Evolutionary conservation across 35 echinoderm and acorn worm genomes (phyloP), one percentile per base, ranked within the genome.

Genomic region (Patiria miniata): DNA sequence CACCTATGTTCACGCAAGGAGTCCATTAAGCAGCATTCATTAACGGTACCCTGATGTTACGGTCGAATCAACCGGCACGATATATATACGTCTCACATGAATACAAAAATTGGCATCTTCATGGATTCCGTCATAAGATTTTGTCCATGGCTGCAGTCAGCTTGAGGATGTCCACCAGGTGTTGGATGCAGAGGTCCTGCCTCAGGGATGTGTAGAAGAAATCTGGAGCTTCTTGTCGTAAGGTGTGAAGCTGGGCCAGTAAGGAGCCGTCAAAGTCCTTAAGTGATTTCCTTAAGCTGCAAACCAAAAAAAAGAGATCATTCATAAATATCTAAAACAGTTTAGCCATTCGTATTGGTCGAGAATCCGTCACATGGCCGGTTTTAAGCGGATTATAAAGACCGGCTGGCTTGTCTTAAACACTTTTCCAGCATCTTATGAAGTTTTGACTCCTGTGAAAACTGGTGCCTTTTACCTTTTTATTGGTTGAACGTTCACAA

Each of bases 141-240:
- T 58, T 79, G 36, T 97, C 91, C 40, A 97, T 79, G 29, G 94
- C 94, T 59, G 90, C 91, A 22, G 91, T 93, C 39, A 97, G 90
- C 54, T 82, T 93, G 7, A 97, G 87, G 51, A 97, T 97, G 79
- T 97, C 88, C 42, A 97, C 80, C 8, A 97, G 39, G 2, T 77
- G 81, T 36, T 65, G 77, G 3, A 97, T 36, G 18, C 84, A 73
- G 18, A 93, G 59, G 59, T 93, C 91, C 44, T 97, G 86, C 37
- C 87, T 86, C 12, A 97, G 90, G 26, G 79, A 90, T 6, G 42
- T 42, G 85, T 93, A 97, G 91, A 97, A 97, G 88, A 97, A 97
- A 23, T 97, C 91, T 37, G 95, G 95, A 15, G 95, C 95, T 54
- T 97, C 91, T 51, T 83, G 78, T 73, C 91, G 58, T 22, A 97